Evolutionary conservation across 2,797 vertebrate genomes (phyloP), one percentile per base, ranked within the genome.

Genomic region (Peromyscus melanophrys): DNA sequence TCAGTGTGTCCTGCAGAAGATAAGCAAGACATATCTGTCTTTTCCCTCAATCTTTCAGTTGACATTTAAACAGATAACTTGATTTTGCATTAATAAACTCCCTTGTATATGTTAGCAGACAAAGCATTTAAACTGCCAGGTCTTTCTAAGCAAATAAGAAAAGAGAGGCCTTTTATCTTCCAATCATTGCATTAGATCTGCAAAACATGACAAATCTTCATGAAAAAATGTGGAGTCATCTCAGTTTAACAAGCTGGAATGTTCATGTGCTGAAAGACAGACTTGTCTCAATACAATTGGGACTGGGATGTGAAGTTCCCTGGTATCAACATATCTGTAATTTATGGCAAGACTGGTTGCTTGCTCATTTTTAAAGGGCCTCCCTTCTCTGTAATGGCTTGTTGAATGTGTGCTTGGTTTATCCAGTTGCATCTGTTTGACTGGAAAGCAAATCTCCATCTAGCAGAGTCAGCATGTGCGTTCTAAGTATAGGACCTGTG

Each of bases 1-100:
- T 97, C 94, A 97, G 2, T 84, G n/a, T 87, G 96, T 96, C 89
- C 92, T 96, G 46, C 97, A 97, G 69, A 96, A 98, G 97, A 97
- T 98, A 97, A 98, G 97, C 89, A 97, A 97, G 37, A 0, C 93
- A 89, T 96, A 92, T 46, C 92, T 95, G 96, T 87, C 37, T 97
- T 97, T 97, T 88, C 43, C 27, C 89, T 97, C 86, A 89, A 1
- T 94, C 86, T 81, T 97, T 97, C 90, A 85, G 97, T 96, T 88
- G 96, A 61, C 95, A 7, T 95, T 96, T 97, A 90, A 98, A 95
- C 81, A 95, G 88, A 88, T 95, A 75, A 86, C 92, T 91, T 94
- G 86, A 97, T 98, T 97, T 96, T 46, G 40, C 89, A 86, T 95
- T 96, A 92, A 90, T 84, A 86, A 46, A 94, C 92, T 82, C 59